These are phyloP conservation scores for Nephila pilipes DNA, from an alignment of 1,140 invertebrate species.

Conservation along the genomic window DNA sequence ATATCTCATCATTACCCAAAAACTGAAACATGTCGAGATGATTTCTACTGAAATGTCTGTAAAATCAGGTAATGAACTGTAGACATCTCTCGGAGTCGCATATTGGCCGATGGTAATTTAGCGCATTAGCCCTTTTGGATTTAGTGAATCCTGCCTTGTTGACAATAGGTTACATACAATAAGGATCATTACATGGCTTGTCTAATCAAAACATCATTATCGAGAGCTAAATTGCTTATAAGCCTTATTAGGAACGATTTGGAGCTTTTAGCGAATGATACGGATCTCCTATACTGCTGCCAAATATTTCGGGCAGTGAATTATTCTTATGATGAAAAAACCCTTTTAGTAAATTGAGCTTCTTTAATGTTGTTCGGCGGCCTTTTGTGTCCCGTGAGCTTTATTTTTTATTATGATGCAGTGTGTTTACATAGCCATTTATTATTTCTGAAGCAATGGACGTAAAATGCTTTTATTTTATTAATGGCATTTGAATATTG, in stretches of 20 bases:
- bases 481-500: too few relatives aligned
- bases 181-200: not conserved
- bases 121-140: not conserved
- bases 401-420: too few relatives aligned
- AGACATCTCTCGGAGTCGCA: not conserved
- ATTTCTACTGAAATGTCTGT: not conserved
- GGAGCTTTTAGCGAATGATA: not conserved
- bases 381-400: too few relatives aligned
- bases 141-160: not conserved
- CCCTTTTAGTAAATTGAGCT: too few relatives aligned
- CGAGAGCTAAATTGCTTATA: not conserved
- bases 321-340: too few relatives aligned
- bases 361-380: too few relatives aligned
- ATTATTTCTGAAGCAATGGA: too few relatives aligned
- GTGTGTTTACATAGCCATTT: too few relatives aligned
- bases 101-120: not conserved
- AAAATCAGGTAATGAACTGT: not conserved
- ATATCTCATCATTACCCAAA: not conserved
- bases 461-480: too few relatives aligned
- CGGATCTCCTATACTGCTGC: not conserved
- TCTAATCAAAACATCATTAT: conserved; percentile 28
- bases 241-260: not conserved
- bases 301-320: too few relatives aligned
- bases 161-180: not conserved
- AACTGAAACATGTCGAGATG: not conserved